Conservation (phyloP, 2,797 vertebrate species). For the Pagetopsis macropterus region DNA sequence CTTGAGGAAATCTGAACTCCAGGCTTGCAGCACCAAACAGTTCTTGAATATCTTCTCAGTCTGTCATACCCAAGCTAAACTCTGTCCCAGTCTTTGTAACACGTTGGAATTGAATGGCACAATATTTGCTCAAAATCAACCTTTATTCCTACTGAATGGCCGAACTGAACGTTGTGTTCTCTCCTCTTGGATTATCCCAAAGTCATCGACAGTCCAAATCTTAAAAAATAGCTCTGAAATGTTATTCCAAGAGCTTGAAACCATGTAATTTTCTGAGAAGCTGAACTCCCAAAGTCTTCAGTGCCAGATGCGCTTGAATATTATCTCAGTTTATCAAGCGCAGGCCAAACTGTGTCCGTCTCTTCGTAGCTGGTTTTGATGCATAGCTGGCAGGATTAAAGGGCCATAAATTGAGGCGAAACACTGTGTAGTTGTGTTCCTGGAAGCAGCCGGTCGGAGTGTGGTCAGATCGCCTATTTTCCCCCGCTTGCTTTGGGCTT, state of each 20-base stretch:
- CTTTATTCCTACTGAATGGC: slow-evolving; percentile 34
- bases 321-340: slow-evolving; percentile 67
- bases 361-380: slow-evolving; percentile 63
- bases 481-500: slow-evolving; percentile 70
- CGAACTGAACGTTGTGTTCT: slow-evolving; percentile 10
- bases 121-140: slow-evolving; percentile 22
- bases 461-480: slow-evolving; percentile 76
- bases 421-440: slow-evolving; percentile 77
- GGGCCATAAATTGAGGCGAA: slow-evolving; percentile 72
- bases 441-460: slow-evolving; percentile 67
- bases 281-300: slow-evolving; percentile 31
- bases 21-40: slow-evolving; percentile 40
- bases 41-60: slow-evolving; percentile 58
- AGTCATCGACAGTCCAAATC: slow-evolving; percentile 12
- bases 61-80: slow-evolving; percentile 63
- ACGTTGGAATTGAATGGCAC: background rate
- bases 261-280: slow-evolving; percentile 46
- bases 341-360: slow-evolving; percentile 61
- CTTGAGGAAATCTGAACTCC: slow-evolving; percentile 37
- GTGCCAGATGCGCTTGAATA: slow-evolving; percentile 50
- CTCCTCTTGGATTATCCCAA: slow-evolving; percentile 14
- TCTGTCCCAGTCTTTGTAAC: slow-evolving; percentile 66
- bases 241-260: slow-evolving; percentile 52
- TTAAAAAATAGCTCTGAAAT: slow-evolving; percentile 22
- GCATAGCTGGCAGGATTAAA: slow-evolving; percentile 74